A percentile compares a stretch with the other conserved stretches of the same genome.
These are phyloP conservation scores for Sebastes itinus DNA, from an alignment of 2,797 vertebrate species.

Conservation along the genomic window DNA sequence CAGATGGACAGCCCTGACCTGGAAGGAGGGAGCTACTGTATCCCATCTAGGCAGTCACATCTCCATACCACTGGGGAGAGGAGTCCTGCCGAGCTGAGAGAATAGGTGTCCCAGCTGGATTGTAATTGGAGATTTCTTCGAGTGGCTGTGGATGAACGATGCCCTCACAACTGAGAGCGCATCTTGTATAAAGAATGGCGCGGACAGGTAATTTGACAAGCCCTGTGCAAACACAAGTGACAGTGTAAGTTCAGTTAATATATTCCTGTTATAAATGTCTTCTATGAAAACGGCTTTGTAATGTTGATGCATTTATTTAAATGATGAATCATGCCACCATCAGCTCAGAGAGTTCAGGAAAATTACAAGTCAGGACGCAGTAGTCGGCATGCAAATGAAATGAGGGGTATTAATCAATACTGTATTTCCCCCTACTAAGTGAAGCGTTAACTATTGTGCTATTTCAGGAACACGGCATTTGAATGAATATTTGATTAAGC, in stretches of 20 bases:
- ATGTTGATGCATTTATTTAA: conserved; percentile 70
- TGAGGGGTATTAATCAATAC: conserved; percentile 71
- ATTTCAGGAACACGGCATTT: conserved; percentile 71
- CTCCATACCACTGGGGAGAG: conserved; percentile 16
- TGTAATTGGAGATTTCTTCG: conserved; percentile 45
- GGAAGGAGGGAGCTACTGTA: conserved; percentile 13
- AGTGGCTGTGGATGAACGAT: conserved; percentile 54
- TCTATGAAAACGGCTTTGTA: conserved; percentile 63
- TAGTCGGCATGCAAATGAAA: conserved; percentile 66
- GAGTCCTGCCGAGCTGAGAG: conserved; percentile 4
- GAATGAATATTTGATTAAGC: conserved; percentile 77
- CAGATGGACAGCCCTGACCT: conserved; percentile 42
- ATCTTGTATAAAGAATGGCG: conserved; percentile 52
- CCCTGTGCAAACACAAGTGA: conserved; percentile 67
- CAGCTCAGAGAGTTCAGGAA: conserved; percentile 56
- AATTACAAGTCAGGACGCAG: conserved; percentile 65
- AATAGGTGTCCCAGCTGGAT: conserved; percentile 39
- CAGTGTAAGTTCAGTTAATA: conserved; percentile 61
- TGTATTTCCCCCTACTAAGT: conserved; percentile 55
- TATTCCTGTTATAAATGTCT: conserved; percentile 65
- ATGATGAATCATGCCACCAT: conserved; percentile 69
- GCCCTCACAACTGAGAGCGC: conserved; percentile 39
- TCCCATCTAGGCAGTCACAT: conserved; percentile 32
- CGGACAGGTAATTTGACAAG: conserved; percentile 67
- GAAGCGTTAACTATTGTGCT: conserved; percentile 68